Evolutionary conservation across 2,113 vertebrate genomes (phyloP).

Genomic region (Notechis scutatus): DNA sequence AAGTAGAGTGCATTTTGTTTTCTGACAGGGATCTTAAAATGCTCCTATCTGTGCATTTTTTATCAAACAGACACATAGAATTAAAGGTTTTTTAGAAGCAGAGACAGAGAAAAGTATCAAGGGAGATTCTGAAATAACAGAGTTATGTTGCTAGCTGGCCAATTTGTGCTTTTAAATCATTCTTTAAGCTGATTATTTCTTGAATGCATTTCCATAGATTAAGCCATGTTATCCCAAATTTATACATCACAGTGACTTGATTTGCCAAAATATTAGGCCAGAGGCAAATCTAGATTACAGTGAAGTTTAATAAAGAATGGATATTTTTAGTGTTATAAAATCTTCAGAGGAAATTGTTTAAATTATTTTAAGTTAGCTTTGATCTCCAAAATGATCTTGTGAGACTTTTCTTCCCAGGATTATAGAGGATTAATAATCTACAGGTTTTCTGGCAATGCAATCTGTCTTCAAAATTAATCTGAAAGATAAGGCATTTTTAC

Average conservation of each 20-base stretch:
- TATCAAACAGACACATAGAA: too few relatives aligned
- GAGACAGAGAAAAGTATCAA: neutral
- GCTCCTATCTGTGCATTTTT: neutral
- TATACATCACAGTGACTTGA: neutral
- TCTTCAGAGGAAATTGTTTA: neutral
- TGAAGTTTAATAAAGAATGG: neutral
- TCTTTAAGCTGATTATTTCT: neutral
- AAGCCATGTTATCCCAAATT: neutral
- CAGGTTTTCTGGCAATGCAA: slow-evolving; percentile 20
- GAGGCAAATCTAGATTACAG: neutral
- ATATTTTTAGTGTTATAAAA: neutral
- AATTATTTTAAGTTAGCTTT: neutral
- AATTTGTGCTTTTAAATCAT: neutral
- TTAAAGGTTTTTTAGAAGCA: neutral
- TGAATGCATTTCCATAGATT: neutral
- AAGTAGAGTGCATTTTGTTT: neutral
- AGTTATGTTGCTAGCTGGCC: neutral
- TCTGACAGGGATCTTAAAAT: neutral
- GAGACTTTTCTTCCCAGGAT: neutral
- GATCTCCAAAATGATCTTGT: neutral
- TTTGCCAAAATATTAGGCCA: neutral
- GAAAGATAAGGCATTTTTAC: slow-evolving; percentile 37
- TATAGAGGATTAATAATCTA: neutral
- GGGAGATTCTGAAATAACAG: neutral
- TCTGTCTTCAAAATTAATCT: slow-evolving; percentile 28